Base-by-base conservation (phyloP, 2,797 vertebrate genomes). In the Numenius phaeopus region DNA sequence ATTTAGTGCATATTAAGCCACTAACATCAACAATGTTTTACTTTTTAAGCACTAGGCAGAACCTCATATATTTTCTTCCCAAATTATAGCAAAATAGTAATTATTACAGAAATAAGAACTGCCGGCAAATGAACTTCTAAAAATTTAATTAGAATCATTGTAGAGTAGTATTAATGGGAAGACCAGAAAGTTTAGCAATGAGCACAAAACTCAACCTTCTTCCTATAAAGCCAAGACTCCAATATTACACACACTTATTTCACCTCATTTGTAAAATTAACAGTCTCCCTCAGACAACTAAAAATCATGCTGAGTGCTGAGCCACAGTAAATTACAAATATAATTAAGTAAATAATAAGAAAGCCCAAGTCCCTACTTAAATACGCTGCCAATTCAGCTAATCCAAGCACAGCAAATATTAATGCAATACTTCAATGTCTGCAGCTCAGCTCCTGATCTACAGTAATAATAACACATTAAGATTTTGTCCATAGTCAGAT, bases 281-380 rank as follows among this genome's bases (percentile, higher is more conserved):
- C 78, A 90, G 62, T 83, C 89, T 92, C 67, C 93, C 58, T 84
- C 49, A 88, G 52, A 93, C 87, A 97, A 90, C 93, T 97, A 97
- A 96, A 97, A 98, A 86, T 76, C 71, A 87, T 59, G 95, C 92
- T 90, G 75, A 62, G 84, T 83, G 46, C 79, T 79, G 46, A 94
- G 82, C 17, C 82, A 80, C 83, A 94, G 87, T 95, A 90, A 96
- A 95, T 96, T 96, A 91, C 59, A 80, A 94, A 75, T 90, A 96
- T 85, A 96, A 96, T 97, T 96, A 96, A 93, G 90, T 77, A 89
- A 97, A 97, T 97, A 96, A 94, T 91, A 83, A 50, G 84, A 95
- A 97, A 97, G 49, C 78, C 70, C 83, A 80, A 94, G 91, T 71
- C 64, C 50, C 85, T 50, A 76, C 64, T 94, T 91, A 90, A 90